Evolutionary conservation across 2,888 invertebrate species (phyloP).

Genomic region (Hyposoter dolosus): DNA sequence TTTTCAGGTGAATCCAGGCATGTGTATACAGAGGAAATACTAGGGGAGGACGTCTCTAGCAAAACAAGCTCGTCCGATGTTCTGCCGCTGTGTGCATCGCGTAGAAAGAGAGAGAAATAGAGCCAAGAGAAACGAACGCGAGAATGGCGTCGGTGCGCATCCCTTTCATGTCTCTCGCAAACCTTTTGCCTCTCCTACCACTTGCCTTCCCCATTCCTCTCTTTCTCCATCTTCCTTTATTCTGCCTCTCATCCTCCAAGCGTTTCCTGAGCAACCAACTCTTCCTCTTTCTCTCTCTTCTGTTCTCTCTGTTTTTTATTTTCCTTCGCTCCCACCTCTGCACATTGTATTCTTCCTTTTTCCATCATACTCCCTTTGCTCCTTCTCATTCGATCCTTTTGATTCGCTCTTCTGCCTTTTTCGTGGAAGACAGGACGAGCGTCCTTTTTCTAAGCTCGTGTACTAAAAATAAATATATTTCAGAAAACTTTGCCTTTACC

Average conservation of each 20-base stretch:
- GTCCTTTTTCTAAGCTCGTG: neutral
- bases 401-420: slow-evolving; percentile 21
- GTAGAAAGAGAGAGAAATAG: slow-evolving; percentile 34
- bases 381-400: slow-evolving; percentile 26
- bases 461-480: neutral
- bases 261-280: slow-evolving; percentile 37
- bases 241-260: slow-evolving; percentile 38
- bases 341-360: slow-evolving; percentile 68
- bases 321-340: slow-evolving; percentile 6
- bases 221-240: slow-evolving; percentile 32
- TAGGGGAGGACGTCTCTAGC: slow-evolving; percentile 23
- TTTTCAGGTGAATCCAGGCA: slow-evolving; percentile 40
- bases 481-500: slow-evolving; percentile 10
- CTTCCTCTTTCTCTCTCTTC: slow-evolving; percentile 73
- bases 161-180: slow-evolving; percentile 75
- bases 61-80: slow-evolving; percentile 37
- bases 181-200: slow-evolving; percentile 68
- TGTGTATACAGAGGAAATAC: slow-evolving; percentile 31
- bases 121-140: slow-evolving; percentile 71
- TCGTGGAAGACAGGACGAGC: slow-evolving; percentile 13
- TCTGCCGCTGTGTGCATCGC: slow-evolving; percentile 29
- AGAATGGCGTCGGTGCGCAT: slow-evolving; percentile 79
- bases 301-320: slow-evolving; percentile 62
- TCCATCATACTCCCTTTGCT: slow-evolving; percentile 72
- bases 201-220: slow-evolving; percentile 42